Evolutionary conservation across 2,113 vertebrate genomes (phyloP).

Genomic region (Dendropsophus ebraccatus): DNA sequence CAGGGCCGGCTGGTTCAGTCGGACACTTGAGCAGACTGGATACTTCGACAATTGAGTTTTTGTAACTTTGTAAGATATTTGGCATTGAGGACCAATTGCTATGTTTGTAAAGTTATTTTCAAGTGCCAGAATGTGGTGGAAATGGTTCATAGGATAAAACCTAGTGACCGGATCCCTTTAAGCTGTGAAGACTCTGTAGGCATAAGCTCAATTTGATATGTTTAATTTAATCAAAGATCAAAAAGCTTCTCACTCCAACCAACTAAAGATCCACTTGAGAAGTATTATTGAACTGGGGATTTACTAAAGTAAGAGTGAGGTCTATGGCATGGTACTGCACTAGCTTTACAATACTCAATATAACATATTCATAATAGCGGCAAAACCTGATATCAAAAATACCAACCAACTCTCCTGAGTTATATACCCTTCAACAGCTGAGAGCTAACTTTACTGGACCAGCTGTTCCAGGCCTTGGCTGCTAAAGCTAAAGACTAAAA

Average conservation of each 20-base stretch:
- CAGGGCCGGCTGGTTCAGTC: too few species aligned
- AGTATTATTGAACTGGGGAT: neutral
- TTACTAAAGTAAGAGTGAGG: conserved; percentile 11
- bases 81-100: too few species aligned
- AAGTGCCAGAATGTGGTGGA: too few species aligned
- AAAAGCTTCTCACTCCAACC: neutral
- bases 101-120: too few species aligned
- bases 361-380: neutral
- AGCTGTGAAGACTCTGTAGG: neutral
- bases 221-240: conserved; percentile 14
- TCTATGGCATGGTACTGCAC: neutral
- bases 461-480: neutral
- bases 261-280: conserved; percentile 9
- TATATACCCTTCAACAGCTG: conserved; percentile 14
- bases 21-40: too few species aligned
- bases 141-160: too few species aligned
- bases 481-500: conserved; percentile 7
- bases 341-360: conserved; percentile 19
- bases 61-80: too few species aligned
- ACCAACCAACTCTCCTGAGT: neutral
- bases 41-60: too few species aligned
- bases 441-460: conserved; percentile 16
- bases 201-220: neutral
- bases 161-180: neutral
- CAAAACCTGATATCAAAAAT: conserved; percentile 23